These are phyloP conservation scores for Sepiola atlantica DNA, from an alignment of 2,888 invertebrate genomes.

Conservation along the genomic window DNA sequence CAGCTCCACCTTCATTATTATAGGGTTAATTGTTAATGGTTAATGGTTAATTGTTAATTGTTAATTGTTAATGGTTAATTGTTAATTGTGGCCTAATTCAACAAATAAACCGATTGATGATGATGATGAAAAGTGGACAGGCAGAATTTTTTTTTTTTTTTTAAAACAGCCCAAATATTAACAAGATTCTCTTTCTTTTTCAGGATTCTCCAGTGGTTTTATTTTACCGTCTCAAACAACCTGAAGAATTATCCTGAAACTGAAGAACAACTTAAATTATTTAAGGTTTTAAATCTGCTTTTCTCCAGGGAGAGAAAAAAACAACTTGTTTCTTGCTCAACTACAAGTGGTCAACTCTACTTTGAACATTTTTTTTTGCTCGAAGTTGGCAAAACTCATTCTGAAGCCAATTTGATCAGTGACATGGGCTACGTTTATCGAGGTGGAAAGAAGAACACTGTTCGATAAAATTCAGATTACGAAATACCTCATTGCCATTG, in stretches of 20 bases:
- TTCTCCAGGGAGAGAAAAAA: neutral
- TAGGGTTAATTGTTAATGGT: too few species aligned
- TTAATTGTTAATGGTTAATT: too few species aligned
- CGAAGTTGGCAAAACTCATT: neutral
- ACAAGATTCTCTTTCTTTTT: conserved; percentile 50
- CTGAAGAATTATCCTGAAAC: conserved; percentile 43
- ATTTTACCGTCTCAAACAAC: conserved; percentile 62
- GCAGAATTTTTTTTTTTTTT: too few species aligned
- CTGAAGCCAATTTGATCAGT: neutral
- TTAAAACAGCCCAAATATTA: neutral
- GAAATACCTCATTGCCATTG: neutral
- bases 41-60: too few species aligned
- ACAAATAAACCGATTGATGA: too few species aligned
- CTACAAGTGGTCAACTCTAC: neutral
- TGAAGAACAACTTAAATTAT: neutral
- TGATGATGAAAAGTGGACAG: too few species aligned
- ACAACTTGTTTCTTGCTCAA: neutral
- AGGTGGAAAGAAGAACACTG: neutral
- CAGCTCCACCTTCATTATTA: too few species aligned
- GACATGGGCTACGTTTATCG: neutral
- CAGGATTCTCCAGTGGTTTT: conserved; percentile 69
- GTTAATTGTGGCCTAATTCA: too few species aligned
- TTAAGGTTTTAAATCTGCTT: neutral
- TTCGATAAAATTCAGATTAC: neutral
- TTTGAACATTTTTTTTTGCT: neutral